phyloP scores from a whole-genome alignment of 37 sponge, comb jelly and placozoan genomes.

The Geodia barretti region DNA sequence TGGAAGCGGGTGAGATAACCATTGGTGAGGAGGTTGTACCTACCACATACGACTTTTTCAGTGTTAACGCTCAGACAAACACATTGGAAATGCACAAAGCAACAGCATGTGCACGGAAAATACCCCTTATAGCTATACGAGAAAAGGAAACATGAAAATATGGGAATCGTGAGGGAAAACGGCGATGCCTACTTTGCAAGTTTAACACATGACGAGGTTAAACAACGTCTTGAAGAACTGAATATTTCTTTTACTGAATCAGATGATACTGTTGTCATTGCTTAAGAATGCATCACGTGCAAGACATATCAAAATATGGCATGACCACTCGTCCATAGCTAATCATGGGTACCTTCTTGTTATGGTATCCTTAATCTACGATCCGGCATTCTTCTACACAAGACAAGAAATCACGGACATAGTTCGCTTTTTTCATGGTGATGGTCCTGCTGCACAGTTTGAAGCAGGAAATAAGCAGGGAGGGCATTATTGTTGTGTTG shows the following conservation, averaged over 20 bases:
- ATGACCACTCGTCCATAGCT: constrained; percentile 20
- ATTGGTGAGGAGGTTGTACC: constrained; percentile 26
- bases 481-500: constrained; percentile 25
- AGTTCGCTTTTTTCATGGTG: constrained; percentile 21
- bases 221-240: not conserved
- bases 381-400: constrained; percentile 22
- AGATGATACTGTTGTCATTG: not conserved
- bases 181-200: constrained; percentile 16
- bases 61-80: not conserved
- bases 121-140: constrained; percentile 6
- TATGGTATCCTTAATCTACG: constrained; percentile 15
- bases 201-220: constrained; percentile 6
- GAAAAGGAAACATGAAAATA: constrained; percentile 29
- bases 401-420: constrained; percentile 6
- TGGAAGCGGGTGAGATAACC: constrained; percentile 8
- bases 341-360: constrained; percentile 5
- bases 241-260: not conserved
- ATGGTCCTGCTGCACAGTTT: constrained; percentile 36
- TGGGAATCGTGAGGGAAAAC: constrained; percentile 4
- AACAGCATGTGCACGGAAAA: constrained; percentile 1
- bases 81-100: not conserved
- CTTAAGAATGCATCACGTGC: not conserved
- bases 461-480: constrained; percentile 26
- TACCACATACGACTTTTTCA: constrained; percentile 3
- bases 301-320: constrained; percentile 17